These are phyloP conservation scores for Antheraea yamamai DNA, from an alignment of 2,888 invertebrate genomes.

Conservation along the genomic window DNA sequence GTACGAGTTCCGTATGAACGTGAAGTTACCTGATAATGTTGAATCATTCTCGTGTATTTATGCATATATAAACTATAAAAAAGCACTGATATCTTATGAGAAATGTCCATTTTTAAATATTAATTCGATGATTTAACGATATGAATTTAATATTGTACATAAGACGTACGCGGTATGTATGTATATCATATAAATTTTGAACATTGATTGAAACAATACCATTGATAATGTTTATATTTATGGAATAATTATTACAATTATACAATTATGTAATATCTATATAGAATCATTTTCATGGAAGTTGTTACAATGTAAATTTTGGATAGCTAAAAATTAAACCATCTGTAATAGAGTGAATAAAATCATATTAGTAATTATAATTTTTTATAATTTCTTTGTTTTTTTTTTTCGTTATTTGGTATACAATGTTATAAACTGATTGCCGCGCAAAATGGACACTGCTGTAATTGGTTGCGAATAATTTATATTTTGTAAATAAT, in stretches of 20 bases:
- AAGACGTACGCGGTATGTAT: too few relatives aligned
- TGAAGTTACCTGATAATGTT: background rate
- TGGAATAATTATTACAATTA: too few relatives aligned
- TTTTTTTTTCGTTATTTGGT: conserved; percentile 2
- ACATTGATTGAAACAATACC: too few relatives aligned
- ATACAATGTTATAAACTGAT: conserved; percentile 1
- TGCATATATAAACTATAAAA: background rate
- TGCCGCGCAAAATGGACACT: conserved; percentile 33
- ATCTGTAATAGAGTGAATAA: background rate
- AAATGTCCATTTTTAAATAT: background rate
- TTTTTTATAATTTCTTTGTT: background rate
- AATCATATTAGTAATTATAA: background rate
- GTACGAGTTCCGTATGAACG: background rate
- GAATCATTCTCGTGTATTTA: background rate
- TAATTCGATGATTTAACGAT: background rate
- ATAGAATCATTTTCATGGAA: too few relatives aligned
- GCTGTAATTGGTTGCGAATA: conserved; percentile 28
- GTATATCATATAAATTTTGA: too few relatives aligned
- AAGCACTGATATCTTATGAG: background rate
- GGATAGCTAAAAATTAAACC: background rate
- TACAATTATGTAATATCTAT: too few relatives aligned
- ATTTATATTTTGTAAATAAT: conserved; percentile 67
- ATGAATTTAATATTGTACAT: background rate
- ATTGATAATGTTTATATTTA: too few relatives aligned
- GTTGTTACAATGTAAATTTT: background rate